Evolutionary conservation across 2,113 vertebrate species (phyloP).

Genomic region (Trichomycterus rosablanca): DNA sequence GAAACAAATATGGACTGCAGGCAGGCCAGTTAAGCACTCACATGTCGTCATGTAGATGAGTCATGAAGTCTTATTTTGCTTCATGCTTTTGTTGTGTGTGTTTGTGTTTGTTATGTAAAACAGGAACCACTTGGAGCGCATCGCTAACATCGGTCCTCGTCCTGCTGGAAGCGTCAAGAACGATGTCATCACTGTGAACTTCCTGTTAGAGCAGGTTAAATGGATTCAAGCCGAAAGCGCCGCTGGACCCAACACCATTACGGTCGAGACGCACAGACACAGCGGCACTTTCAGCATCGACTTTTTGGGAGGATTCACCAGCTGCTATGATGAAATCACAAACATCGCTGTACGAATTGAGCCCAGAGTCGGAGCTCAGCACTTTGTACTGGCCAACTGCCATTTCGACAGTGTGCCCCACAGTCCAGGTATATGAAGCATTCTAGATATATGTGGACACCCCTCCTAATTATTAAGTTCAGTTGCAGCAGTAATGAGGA

Average conservation of each 20-base stretch:
- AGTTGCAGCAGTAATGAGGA: no score
- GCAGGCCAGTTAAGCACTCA: no score
- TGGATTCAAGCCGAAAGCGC: conserved; percentile 69
- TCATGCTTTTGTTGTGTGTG: not conserved
- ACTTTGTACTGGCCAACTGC: conserved; percentile 91
- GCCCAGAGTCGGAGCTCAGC: conserved; percentile 75
- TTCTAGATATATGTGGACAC: no score
- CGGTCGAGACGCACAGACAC: conserved; percentile 81
- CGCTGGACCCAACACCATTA: conserved; percentile 69
- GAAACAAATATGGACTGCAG: no score
- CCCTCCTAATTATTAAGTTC: no score
- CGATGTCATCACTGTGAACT: conserved; percentile 84
- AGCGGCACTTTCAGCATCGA: conserved; percentile 94
- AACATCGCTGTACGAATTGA: conserved; percentile 88
- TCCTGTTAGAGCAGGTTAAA: conserved; percentile 83
- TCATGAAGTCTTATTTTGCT: no score
- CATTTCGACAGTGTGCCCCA: conserved; percentile 95
- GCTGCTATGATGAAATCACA: conserved; percentile 92
- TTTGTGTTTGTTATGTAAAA: conserved; percentile 32
- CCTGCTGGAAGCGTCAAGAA: conserved; percentile 89
- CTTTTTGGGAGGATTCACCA: conserved; percentile 94
- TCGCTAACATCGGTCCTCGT: conserved; percentile 87
- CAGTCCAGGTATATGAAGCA: conserved; percentile 75
- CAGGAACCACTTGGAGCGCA: conserved; percentile 84
- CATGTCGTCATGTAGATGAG: no score